Evolutionary conservation across 2,797 vertebrate species (phyloP).

Genomic region (Sebastes diaconus): DNA sequence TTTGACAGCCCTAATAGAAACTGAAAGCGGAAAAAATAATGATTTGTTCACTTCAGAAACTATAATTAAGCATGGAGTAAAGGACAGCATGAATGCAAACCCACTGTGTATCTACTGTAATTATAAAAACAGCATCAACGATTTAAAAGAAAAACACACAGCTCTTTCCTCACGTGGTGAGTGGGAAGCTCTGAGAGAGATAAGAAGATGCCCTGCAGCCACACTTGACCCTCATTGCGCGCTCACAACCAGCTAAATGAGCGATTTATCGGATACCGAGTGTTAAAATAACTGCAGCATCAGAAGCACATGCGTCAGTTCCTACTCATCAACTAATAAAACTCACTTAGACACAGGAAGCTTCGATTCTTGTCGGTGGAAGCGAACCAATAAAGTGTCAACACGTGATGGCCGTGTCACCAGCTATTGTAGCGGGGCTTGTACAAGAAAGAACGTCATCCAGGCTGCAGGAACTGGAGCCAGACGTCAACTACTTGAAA

Average conservation of each 20-base stretch:
- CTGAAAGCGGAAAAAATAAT: not conserved
- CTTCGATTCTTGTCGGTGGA: not conserved
- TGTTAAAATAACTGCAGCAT: not conserved
- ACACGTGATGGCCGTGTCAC: not conserved
- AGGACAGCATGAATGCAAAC: not conserved
- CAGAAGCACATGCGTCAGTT: not conserved
- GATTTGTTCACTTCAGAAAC: not conserved
- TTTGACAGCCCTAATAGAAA: not conserved
- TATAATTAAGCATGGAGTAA: not conserved
- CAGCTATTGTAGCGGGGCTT: not conserved
- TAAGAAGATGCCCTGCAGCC: not conserved
- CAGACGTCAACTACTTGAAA: not conserved
- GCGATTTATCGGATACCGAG: not conserved
- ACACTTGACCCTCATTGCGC: not conserved
- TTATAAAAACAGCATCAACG: not conserved
- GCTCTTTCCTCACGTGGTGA: not conserved
- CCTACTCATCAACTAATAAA: not conserved
- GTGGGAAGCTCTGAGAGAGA: not conserved
- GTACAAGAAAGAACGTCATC: not conserved
- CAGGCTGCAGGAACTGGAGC: conserved; percentile 6
- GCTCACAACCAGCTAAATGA: not conserved
- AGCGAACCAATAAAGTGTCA: not conserved
- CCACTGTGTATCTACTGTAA: no score
- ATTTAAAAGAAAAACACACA: not conserved
- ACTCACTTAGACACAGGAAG: not conserved